Base-by-base conservation (phyloP, 2,797 vertebrate genomes). In the Meriones psammophilus region DNA sequence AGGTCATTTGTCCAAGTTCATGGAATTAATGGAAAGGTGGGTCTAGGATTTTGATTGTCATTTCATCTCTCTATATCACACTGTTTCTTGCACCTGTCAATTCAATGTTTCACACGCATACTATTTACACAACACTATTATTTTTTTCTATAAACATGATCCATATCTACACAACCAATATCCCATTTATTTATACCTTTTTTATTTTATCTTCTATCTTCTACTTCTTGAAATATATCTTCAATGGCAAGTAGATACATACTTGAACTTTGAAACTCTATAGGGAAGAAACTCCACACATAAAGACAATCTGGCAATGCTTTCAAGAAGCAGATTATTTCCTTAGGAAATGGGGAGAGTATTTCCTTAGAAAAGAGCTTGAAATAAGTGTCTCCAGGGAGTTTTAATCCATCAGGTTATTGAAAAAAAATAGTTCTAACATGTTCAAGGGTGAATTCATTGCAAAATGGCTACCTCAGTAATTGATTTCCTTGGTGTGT, bases 1-100 rank as follows among this genome's bases (percentile, higher is more conserved):
- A 94, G 64, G 68, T 58, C 83, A 94, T 68, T 88, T 94, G 79
- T 62, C 62, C 33, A 92, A 80, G 22, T 62, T 89, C 60, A 94
- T 24, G 50, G 68, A 84, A 26, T 83, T 71, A 42, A 20, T 28
- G 33, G 58, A 86, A 60, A 81, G 22, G 20, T 76, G 24, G 33
- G 62, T 74, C 60, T 88, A 81, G 7, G 69, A 36, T 68, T 92
- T 69, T 62, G 42, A 78, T 42, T 33, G 26, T 30, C 12, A 50
- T 54, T 80, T 95, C 10, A 46, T 18, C 8, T 93, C 93, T 68
- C n/a, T 2, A 28, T 18, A 73, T 88, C n/a, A 68, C 1, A 14
- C 28, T 81, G 26, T 22, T 68, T 92, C 62, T 76, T 78, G 84
- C 4, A 92, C 60, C 62, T 42, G 80, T 33, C 3, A 79, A 50